Evolutionary conservation across 2,888 invertebrate species (phyloP).

Genomic region (Onchidella celtica): DNA sequence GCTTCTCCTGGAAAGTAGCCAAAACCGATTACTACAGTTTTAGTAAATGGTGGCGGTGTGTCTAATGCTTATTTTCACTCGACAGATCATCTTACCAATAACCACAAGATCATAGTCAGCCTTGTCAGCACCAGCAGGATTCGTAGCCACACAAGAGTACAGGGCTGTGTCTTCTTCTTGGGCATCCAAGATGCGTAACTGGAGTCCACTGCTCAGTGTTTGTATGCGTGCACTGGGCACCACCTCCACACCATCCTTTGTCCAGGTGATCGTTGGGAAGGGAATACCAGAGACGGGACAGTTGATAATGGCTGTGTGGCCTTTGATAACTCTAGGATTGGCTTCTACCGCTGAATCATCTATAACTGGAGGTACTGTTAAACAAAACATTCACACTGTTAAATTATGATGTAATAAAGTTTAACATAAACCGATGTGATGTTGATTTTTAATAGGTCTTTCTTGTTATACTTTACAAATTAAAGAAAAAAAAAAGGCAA

Average conservation of each 20-base stretch:
- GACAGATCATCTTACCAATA: constrained; percentile 63
- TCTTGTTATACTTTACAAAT: too few relatives aligned
- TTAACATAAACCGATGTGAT: neutral
- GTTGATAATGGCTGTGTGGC: constrained; percentile 76
- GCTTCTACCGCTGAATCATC: constrained; percentile 72
- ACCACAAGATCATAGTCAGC: constrained; percentile 72
- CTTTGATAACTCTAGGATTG: constrained; percentile 73
- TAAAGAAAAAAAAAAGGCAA: neutral
- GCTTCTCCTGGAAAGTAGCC: too few relatives aligned
- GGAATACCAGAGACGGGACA: constrained; percentile 81
- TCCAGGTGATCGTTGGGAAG: constrained; percentile 79
- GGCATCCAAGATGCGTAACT: constrained; percentile 62
- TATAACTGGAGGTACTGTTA: constrained; percentile 79
- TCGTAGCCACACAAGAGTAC: constrained; percentile 75
- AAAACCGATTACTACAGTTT: too few relatives aligned
- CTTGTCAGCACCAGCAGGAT: constrained; percentile 74
- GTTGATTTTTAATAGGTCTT: neutral
- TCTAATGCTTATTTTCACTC: too few relatives aligned
- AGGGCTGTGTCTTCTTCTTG: constrained; percentile 63
- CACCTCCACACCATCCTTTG: constrained; percentile 65
- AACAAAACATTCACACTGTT: neutral
- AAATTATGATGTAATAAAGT: neutral
- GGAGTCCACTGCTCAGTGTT: constrained; percentile 59
- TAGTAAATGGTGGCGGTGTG: too few relatives aligned
- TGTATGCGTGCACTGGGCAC: constrained; percentile 43